These are phyloP conservation scores for Myocastor coypus DNA, from an alignment of 2,113 vertebrate species.

Conservation along the genomic window DNA sequence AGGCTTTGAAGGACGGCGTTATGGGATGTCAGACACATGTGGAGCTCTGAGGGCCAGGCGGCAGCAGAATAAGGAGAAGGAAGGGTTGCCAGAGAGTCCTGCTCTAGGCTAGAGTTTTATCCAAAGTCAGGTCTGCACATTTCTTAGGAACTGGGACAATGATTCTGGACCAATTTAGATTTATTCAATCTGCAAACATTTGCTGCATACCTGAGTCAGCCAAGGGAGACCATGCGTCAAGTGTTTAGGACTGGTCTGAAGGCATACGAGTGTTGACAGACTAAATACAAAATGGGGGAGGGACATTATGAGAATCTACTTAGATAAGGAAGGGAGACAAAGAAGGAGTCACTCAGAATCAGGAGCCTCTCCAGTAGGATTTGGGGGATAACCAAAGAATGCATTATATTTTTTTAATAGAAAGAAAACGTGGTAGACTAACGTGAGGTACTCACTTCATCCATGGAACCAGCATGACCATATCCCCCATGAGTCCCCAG, in stretches of 20 bases:
- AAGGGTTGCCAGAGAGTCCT: not conserved
- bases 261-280: not conserved
- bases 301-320: not conserved
- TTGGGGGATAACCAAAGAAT: slow-evolving; percentile 4
- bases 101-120: not conserved
- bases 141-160: not conserved
- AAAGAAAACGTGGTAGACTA: not conserved
- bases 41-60: not conserved
- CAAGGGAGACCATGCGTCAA: not conserved
- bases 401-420: not conserved
- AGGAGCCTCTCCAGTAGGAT: not conserved
- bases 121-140: not conserved
- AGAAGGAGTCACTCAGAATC: not conserved
- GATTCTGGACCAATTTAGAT: not conserved
- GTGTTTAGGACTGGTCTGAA: no score
- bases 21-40: not conserved
- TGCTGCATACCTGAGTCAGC: not conserved
- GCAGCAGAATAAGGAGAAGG: not conserved
- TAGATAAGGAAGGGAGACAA: not conserved
- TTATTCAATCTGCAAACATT: not conserved
- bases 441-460: not conserved
- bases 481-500: not conserved
- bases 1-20: not conserved
- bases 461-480: not conserved
- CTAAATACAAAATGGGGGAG: not conserved